Evolutionary conservation across 2,888 invertebrate species (phyloP), one percentile per base, ranked within the genome.

Genomic region (Theretra japonica): DNA sequence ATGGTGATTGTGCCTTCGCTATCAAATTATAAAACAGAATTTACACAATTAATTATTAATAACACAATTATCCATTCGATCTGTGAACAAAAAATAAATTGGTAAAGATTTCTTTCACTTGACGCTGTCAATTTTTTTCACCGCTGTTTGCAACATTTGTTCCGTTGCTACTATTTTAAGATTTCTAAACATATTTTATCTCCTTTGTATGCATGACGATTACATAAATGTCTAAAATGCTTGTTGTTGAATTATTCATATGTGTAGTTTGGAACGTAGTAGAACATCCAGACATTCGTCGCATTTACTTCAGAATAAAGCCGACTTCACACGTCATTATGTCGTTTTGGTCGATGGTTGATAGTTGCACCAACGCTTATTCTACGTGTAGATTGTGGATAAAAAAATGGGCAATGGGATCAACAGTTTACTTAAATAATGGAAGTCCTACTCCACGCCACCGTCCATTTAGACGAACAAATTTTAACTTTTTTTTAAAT

Each of bases 1-100:
- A 94, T 94, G 94, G 88, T 87, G 87, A 88, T 83, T 89, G 87
- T 88, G 78, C 86, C 83, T 82, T 84, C 80, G 84, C 86, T 86
- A 87, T 84, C 83, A 83, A 88, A 79, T 86, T 83, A 75, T 76
- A 80, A 90, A 90, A 89, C 75, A 85, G 80, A 81, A 79, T 82
- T 75, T 78, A 74, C 78, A 81, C 78, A 80, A 80, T 77, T 80
- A 81, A 77, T 73, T 75, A 69, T 75, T 82, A 83, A 81, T 81
- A 79, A 77, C 74, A 80, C 76, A 82, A 79, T 81, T 83, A 88
- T 86, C 89, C 90, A 91, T 90, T 82, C 86, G 87, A 79, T 79
- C 79, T 79, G 82, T 81, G 77, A 73, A 75, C 77, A 79, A 76
- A 78, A 81, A 82, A 79, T 78, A 79, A 80, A 76, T 73, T 70